Conservation (phyloP, 2,888 invertebrate species). For the Agrochola litura region DNA sequence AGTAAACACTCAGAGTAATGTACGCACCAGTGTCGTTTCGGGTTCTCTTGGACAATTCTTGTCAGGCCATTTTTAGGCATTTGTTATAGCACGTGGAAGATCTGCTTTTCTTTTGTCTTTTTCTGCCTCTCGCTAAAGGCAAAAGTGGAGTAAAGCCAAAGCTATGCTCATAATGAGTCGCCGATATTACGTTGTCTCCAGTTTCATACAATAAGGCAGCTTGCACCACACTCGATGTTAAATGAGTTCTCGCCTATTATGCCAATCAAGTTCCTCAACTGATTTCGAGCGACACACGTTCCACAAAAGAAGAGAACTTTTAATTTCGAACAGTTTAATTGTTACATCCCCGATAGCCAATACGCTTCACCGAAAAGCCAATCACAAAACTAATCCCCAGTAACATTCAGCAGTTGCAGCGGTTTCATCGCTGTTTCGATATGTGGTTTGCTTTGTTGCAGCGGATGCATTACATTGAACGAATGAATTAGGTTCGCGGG, state of each 20-base stretch:
- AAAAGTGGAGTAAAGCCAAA: not conserved
- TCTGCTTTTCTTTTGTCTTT: not conserved
- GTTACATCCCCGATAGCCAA: not conserved
- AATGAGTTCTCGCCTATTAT: not conserved
- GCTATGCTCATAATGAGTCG: not conserved
- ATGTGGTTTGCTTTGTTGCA: slow-evolving; percentile 29
- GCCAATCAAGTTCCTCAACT: not conserved
- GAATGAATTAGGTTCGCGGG: slow-evolving; percentile 32
- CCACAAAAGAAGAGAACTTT: not conserved
- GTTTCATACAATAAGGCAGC: not conserved
- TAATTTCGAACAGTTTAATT: slow-evolving; percentile 24
- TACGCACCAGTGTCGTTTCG: not conserved
- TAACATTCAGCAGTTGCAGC: slow-evolving; percentile 35
- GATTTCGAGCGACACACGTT: not conserved
- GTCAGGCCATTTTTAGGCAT: not conserved
- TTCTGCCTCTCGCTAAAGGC: not conserved
- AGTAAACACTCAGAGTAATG: slow-evolving; percentile 16
- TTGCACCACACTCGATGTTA: not conserved
- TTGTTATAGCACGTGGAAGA: not conserved
- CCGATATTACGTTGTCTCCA: not conserved
- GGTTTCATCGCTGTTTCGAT: slow-evolving; percentile 9
- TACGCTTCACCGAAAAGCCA: slow-evolving; percentile 35
- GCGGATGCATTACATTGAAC: slow-evolving; percentile 38
- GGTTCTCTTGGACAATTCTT: not conserved
- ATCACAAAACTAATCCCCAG: slow-evolving; percentile 34